These are phyloP conservation scores for Trichoplax adhaerens DNA, from an alignment of 37 sponge, comb jelly and placozoan species.

Conservation along the genomic window DNA sequence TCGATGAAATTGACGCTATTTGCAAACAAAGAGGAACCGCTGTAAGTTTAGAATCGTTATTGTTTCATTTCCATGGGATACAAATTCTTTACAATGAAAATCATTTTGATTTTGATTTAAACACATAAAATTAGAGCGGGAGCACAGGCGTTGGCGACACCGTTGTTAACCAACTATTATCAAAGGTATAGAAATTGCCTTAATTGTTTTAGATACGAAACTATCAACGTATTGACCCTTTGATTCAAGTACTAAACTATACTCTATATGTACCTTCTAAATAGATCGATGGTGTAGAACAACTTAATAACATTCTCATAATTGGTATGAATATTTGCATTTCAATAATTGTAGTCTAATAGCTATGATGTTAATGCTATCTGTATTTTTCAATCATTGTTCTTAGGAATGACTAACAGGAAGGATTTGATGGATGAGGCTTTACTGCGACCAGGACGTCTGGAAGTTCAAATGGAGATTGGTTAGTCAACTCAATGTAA, in stretches of 20 bases:
- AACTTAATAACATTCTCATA: conserved; percentile 92
- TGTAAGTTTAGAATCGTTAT: conserved; percentile 15
- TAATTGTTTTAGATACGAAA: conserved; percentile 7
- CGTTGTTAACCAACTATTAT: conserved; percentile 93
- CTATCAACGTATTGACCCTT: background rate
- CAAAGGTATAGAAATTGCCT: conserved; percentile 34
- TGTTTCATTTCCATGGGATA: background rate
- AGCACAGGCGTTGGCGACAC: conserved; percentile 97
- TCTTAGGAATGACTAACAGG: conserved; percentile 71
- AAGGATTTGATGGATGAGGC: conserved; percentile 97
- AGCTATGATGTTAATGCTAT: too few relatives aligned
- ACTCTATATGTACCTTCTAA: background rate
- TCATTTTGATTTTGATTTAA: background rate
- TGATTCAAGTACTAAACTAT: background rate
- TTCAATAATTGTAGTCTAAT: background rate
- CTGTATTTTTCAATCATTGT: background rate
- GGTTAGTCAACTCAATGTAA: conserved; percentile 16
- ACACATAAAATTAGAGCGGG: conserved; percentile 13
- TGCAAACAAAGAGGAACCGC: conserved; percentile 86
- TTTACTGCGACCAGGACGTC: conserved; percentile 78
- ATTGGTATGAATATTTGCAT: conserved; percentile 46
- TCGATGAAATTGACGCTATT: conserved; percentile 99
- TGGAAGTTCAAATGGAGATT: conserved; percentile 95
- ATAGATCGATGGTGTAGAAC: conserved; percentile 92
- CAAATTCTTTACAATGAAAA: conserved; percentile 5